Evolutionary conservation across 2,888 invertebrate genomes (phyloP), one percentile per base, ranked within the genome.

Genomic region (Phyto melanocephala): DNA sequence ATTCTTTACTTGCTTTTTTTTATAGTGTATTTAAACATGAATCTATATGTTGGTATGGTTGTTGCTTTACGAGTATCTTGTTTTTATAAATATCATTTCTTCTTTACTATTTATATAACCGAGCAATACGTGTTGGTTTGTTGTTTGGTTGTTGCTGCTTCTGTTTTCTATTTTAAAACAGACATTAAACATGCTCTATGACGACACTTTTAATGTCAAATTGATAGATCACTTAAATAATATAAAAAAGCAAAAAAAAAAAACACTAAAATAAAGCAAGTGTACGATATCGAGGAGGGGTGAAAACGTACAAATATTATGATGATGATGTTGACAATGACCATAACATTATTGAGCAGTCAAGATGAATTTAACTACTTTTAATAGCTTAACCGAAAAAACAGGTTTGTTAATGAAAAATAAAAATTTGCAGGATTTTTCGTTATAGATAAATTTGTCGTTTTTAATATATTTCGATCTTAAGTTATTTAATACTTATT

Each of bases 191-290:
- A 83, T 72, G 75, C 65, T 77, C 33, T 62, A 11, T 62, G 80
- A 76, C 71, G 80, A 83, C 84, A 84, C 75, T 80, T 83, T 83
- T 78, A 84, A 80, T 83, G 78, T 81, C 78, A 81, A 78, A 81
- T 80, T 83, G 75, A 80, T 75, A 81, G 62, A 81, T 80, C 76
- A 81, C 68, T 84, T 75, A 56, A 62, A 50, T 10, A 10, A 28
- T 42, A 42, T 15, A 76, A 68, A 42, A 52, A 17, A 11, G 11
- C 3, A 13, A 40, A 13, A 15, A 8, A 28, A 40, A 35, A 35
- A 40, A 33, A 10, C 22, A 54, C 28, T 4, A 72, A 62, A n/a
- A 42, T 42, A 17, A 24, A 72, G 17, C 37, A 40, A 62, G 52
- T 33, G 37, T n/a, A n/a, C 28, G 6, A 13, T 58, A 20, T 58